Evolutionary conservation across 2,888 invertebrate genomes (phyloP), one percentile per base, ranked within the genome.

Genomic region (Dicycla oo): DNA sequence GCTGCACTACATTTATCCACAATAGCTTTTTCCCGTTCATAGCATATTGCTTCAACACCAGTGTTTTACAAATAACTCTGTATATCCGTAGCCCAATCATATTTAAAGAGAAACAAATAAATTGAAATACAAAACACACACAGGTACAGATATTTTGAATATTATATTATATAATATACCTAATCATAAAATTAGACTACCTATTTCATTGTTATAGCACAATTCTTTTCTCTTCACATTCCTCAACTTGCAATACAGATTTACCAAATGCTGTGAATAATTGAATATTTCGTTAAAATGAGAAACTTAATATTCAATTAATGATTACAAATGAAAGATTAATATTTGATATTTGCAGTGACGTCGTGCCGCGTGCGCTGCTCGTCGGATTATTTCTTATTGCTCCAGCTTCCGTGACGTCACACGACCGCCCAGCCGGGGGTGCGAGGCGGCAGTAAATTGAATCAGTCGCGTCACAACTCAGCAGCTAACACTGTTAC

Each of bases 351-450:
- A 53, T 75, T 74, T 47, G 75, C 47, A 38, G n/a, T 5, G 18
- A n/a, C 18, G 20, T 7, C 58, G 81, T 61, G 76, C 77, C 77
- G 20, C 54, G 23, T 13, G 23, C 54, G 18, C 43, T 75, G 43
- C 43, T 23, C 45, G 7, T 43, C 30, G 81, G 81, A 76, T 67
- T 61, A 76, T 40, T 75, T 76, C 49, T 56, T 75, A 30, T 38
- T 76, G 43, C 45, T 66, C 13, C 43, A 15, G 23, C 43, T 80
- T 34, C 38, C 23, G 58, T 57, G 80, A 23, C 57, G 57, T 56
- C 43, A 49, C 58, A 73, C 13, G n/a, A n/a, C 13, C n/a, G 5
- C 20, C 13, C 26, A 26, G 23, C 4, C 7, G 2, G 8, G 13
- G 61, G 40, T 11, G 15, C 6, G 2, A 0, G 51, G 13, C 13